Conservation (phyloP, 2,797 vertebrate genomes). For the Hyperoplus immaculatus region DNA sequence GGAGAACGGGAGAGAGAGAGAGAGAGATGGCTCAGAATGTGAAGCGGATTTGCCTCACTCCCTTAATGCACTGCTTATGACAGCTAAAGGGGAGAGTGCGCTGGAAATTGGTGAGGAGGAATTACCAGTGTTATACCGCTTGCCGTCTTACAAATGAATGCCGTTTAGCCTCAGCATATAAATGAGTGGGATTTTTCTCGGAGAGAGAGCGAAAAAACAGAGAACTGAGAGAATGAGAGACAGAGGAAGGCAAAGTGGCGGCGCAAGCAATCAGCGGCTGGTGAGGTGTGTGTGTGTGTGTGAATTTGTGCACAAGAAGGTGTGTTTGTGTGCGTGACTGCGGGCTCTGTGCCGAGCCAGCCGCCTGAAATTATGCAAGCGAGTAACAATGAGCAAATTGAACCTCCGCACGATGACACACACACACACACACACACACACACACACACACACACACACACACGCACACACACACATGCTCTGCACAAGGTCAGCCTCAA, state of each 20-base stretch:
- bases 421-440: conserved; percentile 49
- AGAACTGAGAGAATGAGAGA: conserved; percentile 67
- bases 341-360: conserved; percentile 78
- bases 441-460: conserved; percentile 73
- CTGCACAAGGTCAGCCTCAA: conserved; percentile 93
- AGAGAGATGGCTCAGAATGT: conserved; percentile 87
- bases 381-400: conserved; percentile 95
- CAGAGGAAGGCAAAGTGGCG: conserved; percentile 75
- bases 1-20: conserved; percentile 44
- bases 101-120: conserved; percentile 92
- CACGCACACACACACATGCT: conserved; percentile 61
- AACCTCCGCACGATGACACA: conserved; percentile 85
- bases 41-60: conserved; percentile 93
- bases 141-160: conserved; percentile 91
- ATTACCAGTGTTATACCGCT: conserved; percentile 90
- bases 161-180: conserved; percentile 92
- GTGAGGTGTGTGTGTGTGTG: conserved; percentile 42
- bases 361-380: conserved; percentile 93
- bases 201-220: conserved; percentile 71
- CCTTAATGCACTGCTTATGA: conserved; percentile 96
- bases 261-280: conserved; percentile 81
- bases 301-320: conserved; percentile 15
- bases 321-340: conserved; percentile 55
- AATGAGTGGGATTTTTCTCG: conserved; percentile 91
- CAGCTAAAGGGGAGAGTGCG: conserved; percentile 88